These are phyloP conservation scores for Tetramorium alpestre DNA, from an alignment of 1,140 invertebrate species.

Conservation along the genomic window DNA sequence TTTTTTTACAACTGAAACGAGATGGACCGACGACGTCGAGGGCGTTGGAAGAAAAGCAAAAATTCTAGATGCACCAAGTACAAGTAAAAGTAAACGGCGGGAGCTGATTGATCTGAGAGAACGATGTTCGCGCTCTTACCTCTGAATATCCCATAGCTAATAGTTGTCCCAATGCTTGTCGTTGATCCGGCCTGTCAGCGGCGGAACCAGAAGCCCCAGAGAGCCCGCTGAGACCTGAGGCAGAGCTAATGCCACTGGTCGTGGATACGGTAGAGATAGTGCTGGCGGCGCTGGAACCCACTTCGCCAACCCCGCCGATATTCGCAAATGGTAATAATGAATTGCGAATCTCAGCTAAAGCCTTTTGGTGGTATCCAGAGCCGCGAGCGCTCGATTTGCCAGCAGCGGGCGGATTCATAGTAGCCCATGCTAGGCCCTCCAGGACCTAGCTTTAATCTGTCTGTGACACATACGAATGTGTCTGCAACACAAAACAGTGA, in stretches of 20 bases:
- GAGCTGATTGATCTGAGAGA: background rate
- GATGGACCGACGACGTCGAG: background rate
- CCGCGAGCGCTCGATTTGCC: constrained; percentile 90
- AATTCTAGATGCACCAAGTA: background rate
- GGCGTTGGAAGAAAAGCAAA: background rate
- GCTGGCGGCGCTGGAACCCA: constrained; percentile 91
- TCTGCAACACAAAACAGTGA: constrained; percentile 63
- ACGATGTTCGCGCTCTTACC: constrained; percentile 79
- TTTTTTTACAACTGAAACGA: background rate
- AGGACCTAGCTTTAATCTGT: constrained; percentile 85
- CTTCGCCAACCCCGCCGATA: constrained; percentile 87
- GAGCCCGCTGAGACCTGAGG: constrained; percentile 89
- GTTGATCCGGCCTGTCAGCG: constrained; percentile 83
- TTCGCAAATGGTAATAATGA: constrained; percentile 94
- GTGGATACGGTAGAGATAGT: constrained; percentile 90
- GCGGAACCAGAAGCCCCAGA: constrained; percentile 83
- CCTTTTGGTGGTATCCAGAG: constrained; percentile 95
- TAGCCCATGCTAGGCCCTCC: constrained; percentile 89
- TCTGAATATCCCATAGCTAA: constrained; percentile 89
- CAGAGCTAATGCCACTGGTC: constrained; percentile 89
- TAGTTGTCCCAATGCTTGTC: constrained; percentile 88
- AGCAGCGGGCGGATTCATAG: constrained; percentile 89
- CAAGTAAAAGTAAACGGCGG: background rate
- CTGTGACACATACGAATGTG: constrained; percentile 84
- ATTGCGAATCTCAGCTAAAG: constrained; percentile 94